Conservation (phyloP, 2,888 invertebrate genomes). For the Agrilus biguttatus region DNA sequence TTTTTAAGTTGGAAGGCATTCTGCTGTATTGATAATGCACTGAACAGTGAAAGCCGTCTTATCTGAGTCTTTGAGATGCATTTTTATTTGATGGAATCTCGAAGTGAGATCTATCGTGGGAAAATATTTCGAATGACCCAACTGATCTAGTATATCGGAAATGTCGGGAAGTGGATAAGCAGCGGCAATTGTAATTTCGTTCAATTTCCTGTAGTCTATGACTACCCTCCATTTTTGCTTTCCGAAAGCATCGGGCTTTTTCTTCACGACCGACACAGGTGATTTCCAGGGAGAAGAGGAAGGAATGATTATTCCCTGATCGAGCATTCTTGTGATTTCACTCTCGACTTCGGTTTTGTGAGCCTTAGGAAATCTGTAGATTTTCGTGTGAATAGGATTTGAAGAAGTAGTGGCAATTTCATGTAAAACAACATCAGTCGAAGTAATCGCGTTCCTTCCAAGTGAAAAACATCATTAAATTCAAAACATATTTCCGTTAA, state of each 20-base stretch:
- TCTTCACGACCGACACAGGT: slow-evolving; percentile 12
- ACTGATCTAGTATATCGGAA: slow-evolving; percentile 4
- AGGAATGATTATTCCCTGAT: slow-evolving; percentile 13
- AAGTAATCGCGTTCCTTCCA: slow-evolving; percentile 12
- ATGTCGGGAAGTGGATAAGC: slow-evolving; percentile 14
- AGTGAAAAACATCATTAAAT: slow-evolving; percentile 15
- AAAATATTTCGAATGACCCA: slow-evolving; percentile 2
- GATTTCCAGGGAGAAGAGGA: slow-evolving; percentile 14
- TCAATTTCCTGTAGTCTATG: slow-evolving; percentile 17
- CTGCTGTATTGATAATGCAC: no score
- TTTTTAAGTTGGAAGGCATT: no score
- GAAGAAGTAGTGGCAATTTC: slow-evolving; percentile 12
- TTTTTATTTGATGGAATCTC: slow-evolving; percentile 7
- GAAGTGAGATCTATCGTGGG: slow-evolving; percentile 3
- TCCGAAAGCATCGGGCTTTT: slow-evolving; percentile 15
- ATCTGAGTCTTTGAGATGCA: background rate
- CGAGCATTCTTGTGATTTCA: slow-evolving; percentile 14
- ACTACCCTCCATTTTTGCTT: slow-evolving; percentile 19
- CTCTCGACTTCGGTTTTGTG: slow-evolving; percentile 17
- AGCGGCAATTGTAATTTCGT: slow-evolving; percentile 15
- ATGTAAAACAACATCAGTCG: slow-evolving; percentile 12
- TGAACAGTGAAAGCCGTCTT: no score
- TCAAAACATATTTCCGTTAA: slow-evolving; percentile 13
- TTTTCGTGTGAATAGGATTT: slow-evolving; percentile 13
- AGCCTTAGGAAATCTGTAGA: slow-evolving; percentile 16